These are phyloP conservation scores for Perizoma affinitatum DNA, from an alignment of 2,888 invertebrate genomes.

Conservation along the genomic window DNA sequence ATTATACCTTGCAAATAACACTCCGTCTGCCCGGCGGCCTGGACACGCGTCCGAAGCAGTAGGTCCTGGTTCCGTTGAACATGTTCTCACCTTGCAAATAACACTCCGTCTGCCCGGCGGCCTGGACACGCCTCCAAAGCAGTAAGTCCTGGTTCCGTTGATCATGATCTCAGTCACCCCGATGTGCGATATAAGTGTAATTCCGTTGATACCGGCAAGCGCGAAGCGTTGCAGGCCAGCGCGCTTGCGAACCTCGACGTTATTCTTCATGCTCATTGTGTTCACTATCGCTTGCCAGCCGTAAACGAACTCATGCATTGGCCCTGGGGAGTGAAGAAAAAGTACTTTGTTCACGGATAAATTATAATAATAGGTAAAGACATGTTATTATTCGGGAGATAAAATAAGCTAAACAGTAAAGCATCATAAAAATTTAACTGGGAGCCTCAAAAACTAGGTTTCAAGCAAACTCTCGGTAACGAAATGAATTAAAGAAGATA, in stretches of 20 bases:
- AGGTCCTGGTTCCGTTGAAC: no score
- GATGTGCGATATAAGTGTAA: constrained; percentile 76
- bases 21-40: no score
- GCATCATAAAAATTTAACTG: no score
- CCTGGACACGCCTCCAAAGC: constrained; percentile 74
- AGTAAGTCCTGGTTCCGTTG: constrained; percentile 74
- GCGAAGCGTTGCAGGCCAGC: constrained; percentile 78
- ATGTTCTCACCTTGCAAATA: constrained; percentile 69
- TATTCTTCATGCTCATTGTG: constrained; percentile 81
- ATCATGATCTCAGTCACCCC: constrained; percentile 80
- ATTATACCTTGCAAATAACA: no score
- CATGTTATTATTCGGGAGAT: no score
- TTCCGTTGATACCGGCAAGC: constrained; percentile 77
- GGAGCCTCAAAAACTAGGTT: no score
- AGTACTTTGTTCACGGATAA: not conserved
- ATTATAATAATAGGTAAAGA: no score
- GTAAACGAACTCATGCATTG: constrained; percentile 80
- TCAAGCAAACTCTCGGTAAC: no score
- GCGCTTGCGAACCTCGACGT: constrained; percentile 77
- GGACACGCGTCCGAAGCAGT: no score
- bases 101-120: constrained; percentile 74
- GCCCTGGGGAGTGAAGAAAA: constrained; percentile 51
- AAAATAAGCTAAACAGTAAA: no score
- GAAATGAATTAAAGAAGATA: no score
- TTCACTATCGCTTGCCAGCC: constrained; percentile 81